Percentiles rank a stretch among this genome's conserved stretches.
phyloP scores from a whole-genome alignment of 2,888 invertebrate genomes.

The Andricus quercusramuli region DNA sequence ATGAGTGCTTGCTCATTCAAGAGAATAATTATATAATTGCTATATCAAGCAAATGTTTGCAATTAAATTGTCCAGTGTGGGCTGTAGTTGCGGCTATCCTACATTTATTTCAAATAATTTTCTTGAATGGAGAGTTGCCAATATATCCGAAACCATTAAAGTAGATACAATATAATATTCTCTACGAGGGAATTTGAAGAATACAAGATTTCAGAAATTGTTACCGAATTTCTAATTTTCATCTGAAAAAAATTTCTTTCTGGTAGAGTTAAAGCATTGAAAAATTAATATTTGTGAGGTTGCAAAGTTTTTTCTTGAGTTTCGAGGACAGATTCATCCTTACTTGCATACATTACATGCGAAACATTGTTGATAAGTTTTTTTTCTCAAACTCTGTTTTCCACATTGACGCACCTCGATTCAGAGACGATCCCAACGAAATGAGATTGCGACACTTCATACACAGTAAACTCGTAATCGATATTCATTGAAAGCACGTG shows the following conservation, averaged over 20 bases:
- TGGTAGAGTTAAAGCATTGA: background rate
- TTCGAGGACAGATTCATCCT: background rate
- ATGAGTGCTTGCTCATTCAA: background rate
- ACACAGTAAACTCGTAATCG: too few species aligned
- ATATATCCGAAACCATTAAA: too few species aligned
- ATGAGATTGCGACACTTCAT: conserved; percentile 7
- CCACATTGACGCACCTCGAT: background rate
- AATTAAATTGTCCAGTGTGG: background rate
- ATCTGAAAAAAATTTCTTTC: background rate
- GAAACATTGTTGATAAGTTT: background rate
- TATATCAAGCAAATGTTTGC: background rate
- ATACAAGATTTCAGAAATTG: background rate
- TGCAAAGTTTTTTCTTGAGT: background rate
- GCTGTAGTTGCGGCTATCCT: background rate
- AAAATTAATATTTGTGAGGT: background rate
- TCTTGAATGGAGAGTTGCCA: background rate
- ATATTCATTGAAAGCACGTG: background rate
- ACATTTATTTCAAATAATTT: background rate
- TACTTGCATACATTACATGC: background rate
- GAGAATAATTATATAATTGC: background rate
- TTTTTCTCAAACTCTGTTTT: background rate
- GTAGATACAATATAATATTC: too few species aligned
- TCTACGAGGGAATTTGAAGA: too few species aligned
- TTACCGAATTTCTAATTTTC: background rate
- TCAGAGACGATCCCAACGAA: background rate